These are phyloP conservation scores for Electrophaes corylata DNA, from an alignment of 2,888 invertebrate genomes.

Conservation along the genomic window DNA sequence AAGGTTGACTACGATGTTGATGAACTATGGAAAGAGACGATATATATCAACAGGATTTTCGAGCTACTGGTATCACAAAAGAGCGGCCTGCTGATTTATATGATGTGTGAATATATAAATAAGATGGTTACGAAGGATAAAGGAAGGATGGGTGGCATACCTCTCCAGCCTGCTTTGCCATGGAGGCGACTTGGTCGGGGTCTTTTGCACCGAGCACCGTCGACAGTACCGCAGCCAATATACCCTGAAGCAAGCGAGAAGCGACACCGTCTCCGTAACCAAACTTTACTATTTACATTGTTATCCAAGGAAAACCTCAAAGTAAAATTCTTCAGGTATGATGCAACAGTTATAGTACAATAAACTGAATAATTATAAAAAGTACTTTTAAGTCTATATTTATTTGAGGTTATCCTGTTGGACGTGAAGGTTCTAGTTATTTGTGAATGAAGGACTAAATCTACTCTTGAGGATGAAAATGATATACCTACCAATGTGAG, in stretches of 20 bases:
- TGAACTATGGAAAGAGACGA: constrained; percentile 86
- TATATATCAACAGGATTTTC: not conserved
- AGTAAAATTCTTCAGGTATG: constrained; percentile 37
- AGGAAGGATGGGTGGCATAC: constrained; percentile 87
- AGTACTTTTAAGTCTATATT: not conserved
- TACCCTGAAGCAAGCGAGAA: constrained; percentile 91
- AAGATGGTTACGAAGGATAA: constrained; percentile 63
- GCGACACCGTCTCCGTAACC: constrained; percentile 82
- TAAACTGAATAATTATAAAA: not conserved
- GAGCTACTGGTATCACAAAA: constrained; percentile 3
- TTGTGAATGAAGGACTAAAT: constrained; percentile 66
- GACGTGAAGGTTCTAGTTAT: constrained; percentile 64
- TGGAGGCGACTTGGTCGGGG: constrained; percentile 95
- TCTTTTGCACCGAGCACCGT: constrained; percentile 95
- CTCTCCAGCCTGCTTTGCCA: constrained; percentile 98
- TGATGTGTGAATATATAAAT: constrained; percentile 38
- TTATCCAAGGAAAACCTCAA: constrained; percentile 65
- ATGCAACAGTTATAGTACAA: not conserved
- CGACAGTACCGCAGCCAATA: constrained; percentile 96
- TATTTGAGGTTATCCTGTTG: constrained; percentile 57
- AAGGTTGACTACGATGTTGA: constrained; percentile 95
- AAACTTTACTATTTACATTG: constrained; percentile 80
- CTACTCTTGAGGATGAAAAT: constrained; percentile 62
- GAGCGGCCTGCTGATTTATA: constrained; percentile 15
- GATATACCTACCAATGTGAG: constrained; percentile 69